Evolutionary conservation across 37 sponge, comb jelly and placozoan genomes (phyloP).

Genomic region (Crambe crambe): DNA sequence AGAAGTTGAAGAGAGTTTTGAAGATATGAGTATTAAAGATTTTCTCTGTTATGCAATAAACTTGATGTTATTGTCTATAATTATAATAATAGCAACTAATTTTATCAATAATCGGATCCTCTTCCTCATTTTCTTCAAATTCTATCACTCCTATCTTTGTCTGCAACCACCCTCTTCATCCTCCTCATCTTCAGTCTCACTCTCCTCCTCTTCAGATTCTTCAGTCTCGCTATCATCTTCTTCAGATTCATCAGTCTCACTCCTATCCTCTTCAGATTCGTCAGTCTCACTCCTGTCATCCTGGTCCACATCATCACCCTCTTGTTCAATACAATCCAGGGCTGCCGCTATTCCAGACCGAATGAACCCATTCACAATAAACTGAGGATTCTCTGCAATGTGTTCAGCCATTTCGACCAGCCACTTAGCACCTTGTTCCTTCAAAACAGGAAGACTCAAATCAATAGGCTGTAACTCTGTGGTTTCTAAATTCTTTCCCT

Average conservation of each 20-base stretch:
- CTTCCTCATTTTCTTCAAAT: neutral
- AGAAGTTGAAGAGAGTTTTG: neutral
- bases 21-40: no score
- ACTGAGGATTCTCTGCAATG: conserved; percentile 16
- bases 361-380: conserved; percentile 19
- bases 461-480: neutral
- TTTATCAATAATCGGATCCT: neutral
- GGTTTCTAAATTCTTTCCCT: no score
- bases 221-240: neutral
- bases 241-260: neutral
- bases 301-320: neutral
- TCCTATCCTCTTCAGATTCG: no score
- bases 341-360: no score
- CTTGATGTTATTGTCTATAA: no score
- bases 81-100: neutral
- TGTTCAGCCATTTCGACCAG: conserved; percentile 27
- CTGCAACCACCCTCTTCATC: neutral
- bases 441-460: no score
- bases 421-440: conserved; percentile 23
- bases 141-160: no score
- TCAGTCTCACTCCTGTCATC: neutral
- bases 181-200: neutral
- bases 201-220: neutral
- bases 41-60: no score
- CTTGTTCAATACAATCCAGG: no score